Conservation (phyloP, 37 sponge, comb jelly and placozoan genomes). For the Tethya wilhelma region DNA sequence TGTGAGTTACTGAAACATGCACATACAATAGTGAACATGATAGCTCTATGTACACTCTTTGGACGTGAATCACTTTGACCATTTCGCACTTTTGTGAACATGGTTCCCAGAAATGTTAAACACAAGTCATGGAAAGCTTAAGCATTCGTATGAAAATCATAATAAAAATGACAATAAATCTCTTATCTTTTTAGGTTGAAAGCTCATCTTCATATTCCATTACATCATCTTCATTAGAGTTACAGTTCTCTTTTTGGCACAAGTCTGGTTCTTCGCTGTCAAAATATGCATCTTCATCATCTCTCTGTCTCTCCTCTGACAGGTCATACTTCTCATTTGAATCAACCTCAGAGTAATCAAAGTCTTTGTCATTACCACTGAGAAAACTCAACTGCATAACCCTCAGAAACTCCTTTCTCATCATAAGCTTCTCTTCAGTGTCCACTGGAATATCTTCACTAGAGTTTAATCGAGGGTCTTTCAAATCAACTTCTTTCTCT, state of each 20-base stretch:
- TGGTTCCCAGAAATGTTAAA: too few relatives aligned
- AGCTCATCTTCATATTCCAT: background rate
- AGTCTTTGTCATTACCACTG: slow-evolving; percentile 75
- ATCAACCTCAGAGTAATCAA: slow-evolving; percentile 83
- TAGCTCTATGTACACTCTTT: too few relatives aligned
- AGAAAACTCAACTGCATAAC: slow-evolving; percentile 80
- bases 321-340: slow-evolving; percentile 59
- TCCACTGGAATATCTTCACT: slow-evolving; percentile 27
- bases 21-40: too few relatives aligned
- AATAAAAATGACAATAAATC: too few relatives aligned
- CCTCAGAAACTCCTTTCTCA: slow-evolving; percentile 69
- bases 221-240: background rate
- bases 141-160: too few relatives aligned
- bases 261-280: slow-evolving; percentile 77
- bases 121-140: too few relatives aligned
- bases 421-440: slow-evolving; percentile 39
- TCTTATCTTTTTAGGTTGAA: too few relatives aligned
- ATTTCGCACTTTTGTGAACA: too few relatives aligned
- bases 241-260: slow-evolving; percentile 5
- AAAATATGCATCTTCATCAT: slow-evolving; percentile 87
- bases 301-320: slow-evolving; percentile 27
- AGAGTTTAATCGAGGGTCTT: background rate
- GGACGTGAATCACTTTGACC: too few relatives aligned
- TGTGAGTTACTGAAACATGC: too few relatives aligned
- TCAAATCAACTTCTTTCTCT: background rate